phyloP scores from a whole-genome alignment of 2,113 vertebrate genomes.

The Oreochromis niloticus region DNA sequence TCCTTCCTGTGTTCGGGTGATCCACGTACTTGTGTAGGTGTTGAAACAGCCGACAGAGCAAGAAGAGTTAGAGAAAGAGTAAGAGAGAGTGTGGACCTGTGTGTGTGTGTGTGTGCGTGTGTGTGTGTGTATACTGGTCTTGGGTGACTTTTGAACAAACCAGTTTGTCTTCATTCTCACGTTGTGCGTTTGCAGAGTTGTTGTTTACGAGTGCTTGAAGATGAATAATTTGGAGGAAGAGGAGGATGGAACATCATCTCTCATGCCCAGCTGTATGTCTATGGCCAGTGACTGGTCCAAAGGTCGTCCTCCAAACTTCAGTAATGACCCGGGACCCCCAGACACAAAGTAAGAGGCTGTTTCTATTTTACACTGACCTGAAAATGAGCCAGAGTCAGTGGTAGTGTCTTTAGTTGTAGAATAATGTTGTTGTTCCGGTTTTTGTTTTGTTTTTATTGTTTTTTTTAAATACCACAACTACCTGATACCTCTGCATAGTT shows the following conservation, averaged over 20 bases:
- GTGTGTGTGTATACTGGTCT: background rate
- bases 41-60: background rate
- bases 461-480: background rate
- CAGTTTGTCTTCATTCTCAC: background rate
- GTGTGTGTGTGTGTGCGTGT: too few species aligned
- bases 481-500: too few species aligned
- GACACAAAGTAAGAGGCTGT: background rate
- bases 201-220: background rate
- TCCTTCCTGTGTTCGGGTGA: background rate
- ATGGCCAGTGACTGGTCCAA: background rate
- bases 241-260: fast-evolving
- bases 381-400: background rate
- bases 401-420: background rate
- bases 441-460: background rate
- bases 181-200: fast-evolving
- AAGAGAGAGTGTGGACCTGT: too few species aligned
- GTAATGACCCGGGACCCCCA: background rate
- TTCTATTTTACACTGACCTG: fast-evolving
- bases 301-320: background rate
- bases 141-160: background rate
- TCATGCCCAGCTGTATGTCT: background rate
- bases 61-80: background rate
- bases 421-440: background rate
- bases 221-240: background rate
- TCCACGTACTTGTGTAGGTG: background rate